Percentiles rank a stretch among this genome's conserved stretches.
Conservation (phyloP, 2,888 invertebrate genomes). For the Polydrusus cervinus region DNA sequence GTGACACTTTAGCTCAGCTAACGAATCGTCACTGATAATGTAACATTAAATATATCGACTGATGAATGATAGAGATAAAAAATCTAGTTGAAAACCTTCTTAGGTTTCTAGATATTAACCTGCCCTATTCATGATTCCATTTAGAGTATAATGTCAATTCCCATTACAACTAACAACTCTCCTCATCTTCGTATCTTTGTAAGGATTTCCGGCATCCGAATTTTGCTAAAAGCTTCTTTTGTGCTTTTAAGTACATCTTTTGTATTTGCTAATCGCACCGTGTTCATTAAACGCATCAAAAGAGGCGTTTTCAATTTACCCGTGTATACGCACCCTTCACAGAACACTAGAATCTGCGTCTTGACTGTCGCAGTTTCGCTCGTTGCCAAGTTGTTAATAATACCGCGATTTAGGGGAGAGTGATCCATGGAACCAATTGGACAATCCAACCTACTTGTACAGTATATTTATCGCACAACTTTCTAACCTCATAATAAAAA, state of each 20-base stretch:
- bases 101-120: not conserved
- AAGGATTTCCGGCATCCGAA: slow-evolving; percentile 25
- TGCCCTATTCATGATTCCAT: slow-evolving; percentile 12
- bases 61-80: not conserved
- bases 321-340: slow-evolving; percentile 44
- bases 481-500: no score
- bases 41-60: no score
- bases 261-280: slow-evolving; percentile 37
- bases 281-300: slow-evolving; percentile 41
- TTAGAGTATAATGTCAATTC: slow-evolving; percentile 20
- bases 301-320: slow-evolving; percentile 47
- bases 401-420: no score
- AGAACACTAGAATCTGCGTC: not conserved
- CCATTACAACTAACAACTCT: slow-evolving; percentile 21
- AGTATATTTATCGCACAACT: no score
- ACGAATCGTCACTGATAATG: no score
- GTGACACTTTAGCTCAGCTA: no score
- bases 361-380: no score
- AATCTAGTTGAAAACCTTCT: not conserved
- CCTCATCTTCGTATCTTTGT: slow-evolving; percentile 8
- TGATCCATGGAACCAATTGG: no score
- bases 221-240: slow-evolving; percentile 40
- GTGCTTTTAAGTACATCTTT: slow-evolving; percentile 27
- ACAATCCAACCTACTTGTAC: no score
- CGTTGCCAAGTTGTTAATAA: no score